Base-by-base conservation (phyloP, 2,888 invertebrate species). In the Cancer borealis region DNA sequence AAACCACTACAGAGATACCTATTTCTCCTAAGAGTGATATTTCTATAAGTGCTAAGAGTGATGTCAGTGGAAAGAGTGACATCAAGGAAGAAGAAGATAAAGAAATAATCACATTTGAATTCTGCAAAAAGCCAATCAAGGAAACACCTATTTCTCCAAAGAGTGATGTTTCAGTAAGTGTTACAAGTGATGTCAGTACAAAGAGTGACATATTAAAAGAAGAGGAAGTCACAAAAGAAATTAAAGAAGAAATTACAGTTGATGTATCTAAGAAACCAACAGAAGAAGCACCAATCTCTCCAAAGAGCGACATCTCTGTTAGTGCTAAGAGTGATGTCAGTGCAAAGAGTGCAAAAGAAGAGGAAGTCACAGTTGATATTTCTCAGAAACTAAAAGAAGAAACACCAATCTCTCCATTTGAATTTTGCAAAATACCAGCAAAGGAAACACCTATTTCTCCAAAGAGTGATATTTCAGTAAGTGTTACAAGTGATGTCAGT, bases 11-110 rank as follows among this genome's bases (percentile, higher is more conserved):
- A 73, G 73, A 73, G 21, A 91, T 47, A 46, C 93, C 46, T 88
- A 46, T 92, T 0, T 88, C 92, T 30, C 92, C 92, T 17, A 88
- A 54, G 54, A 92, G 92, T 92, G 46, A 73, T 3, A 92, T 66
- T 39, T 54, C 54, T 39, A 39, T 88, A 8, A 45, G 26, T 26
- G 30, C 14, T 21, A 73, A 73, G 26, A 73, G 73, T 73, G 73
- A 73, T 26, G 26, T 73, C 73, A 73, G 73, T 73, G 73, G 26
- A 73, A 73, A 73, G 73, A 73, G 93, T 93, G 93, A 88, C n/a
- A n/a, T 73, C 17, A 88, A 88, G 88, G 88, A 88, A 39, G 88
- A 88, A 12, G 46, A 45, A 14, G 12, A 73, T n/a, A 73, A 14
- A 87, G 14, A 39, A 26, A 30, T 14, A 87, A 45, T 26, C 17